Base-by-base conservation (phyloP, 2,888 invertebrate species). In the Capitulum mitella region DNA sequence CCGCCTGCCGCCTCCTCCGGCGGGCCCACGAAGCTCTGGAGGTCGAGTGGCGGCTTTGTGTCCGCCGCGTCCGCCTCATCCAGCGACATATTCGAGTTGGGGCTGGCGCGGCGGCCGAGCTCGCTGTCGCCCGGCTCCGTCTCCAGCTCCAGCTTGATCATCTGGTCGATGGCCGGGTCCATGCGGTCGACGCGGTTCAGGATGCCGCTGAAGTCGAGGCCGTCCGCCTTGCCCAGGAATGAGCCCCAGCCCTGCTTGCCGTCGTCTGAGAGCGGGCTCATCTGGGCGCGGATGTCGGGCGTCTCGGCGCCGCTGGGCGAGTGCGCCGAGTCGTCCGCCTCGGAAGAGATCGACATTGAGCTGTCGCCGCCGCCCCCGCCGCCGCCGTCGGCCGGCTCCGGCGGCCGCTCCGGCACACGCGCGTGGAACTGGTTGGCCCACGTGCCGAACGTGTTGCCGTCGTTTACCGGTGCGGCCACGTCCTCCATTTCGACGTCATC, bases 341-440 rank as follows among this genome's bases (percentile, higher is more conserved):
- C 76, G 16, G 76, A 46, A 14, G 76, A 76, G 29, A 76, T 76
- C 29, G 76, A 76, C 76, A 76, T 76, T 29, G 76, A 76, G 48
- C 76, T 76, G 29, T 76, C 43, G 76, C 76, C 32, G 37, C n/a
- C 58, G 29, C 58, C 37, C 16, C 46, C 43, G 76, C 76, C 32
- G 37, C n/a, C 58, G 29, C 58, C 37, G 26, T 19, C 46, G 29
- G 43, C 46, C 12, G 16, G 29, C 70, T 40, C 16, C 43, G 46
- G 76, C 29, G 16, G 19, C 19, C 29, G 76, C 12, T 76, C 46
- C 12, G 76, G 76, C 46, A 29, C 46, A 16, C 46, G 76, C 76
- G 48, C 76, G 76, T 76, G 76, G 48, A 76, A 76, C 76, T 76
- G 76, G 29, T 76, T 43, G 14, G 76, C 76, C 76, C 76, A 76